Base-by-base conservation (phyloP, 2,888 invertebrate species). In the Scaptomyza flava region DNA sequence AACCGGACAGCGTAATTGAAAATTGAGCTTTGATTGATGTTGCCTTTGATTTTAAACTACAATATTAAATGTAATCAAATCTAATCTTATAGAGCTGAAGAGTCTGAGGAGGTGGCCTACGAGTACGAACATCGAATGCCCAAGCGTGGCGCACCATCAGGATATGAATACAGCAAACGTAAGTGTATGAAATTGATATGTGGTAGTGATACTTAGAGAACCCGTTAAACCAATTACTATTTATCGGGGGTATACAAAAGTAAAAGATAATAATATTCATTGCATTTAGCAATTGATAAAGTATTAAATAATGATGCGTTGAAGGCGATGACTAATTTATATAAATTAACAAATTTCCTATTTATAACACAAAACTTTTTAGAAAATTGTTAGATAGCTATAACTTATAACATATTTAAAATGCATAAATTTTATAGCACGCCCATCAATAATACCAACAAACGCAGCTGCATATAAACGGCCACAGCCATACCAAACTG, bases 391-490 rank as follows among this genome's bases (percentile, higher is more conserved):
- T 52, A 17, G 17, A 51, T 60, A 53, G 38, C 23, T 1, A 38
- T 14, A 41, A 17, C 41, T 17, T 46, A 74, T 76, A 71, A 71
- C 33, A 53, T 68, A 70, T 59, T 68, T 42, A 78, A 73, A 81
- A 77, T 68, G 64, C 65, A 75, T 80, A 68, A 85, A 84, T 89
- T 88, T 90, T 90, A 83, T 90, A 90, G 90, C 81, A 77, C 84
- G 87, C 45, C 89, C 87, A 65, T 78, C 86, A 79, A 83, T 88
- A 89, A 78, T 84, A 74, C 81, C 89, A 79, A 77, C 89, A 78
- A 79, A 80, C 71, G 79, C 87, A 68, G 80, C 82, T 73, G 85
- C 89, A 72, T 88, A 88, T 84, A 90, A 90, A 89, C 84, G 90
- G 61, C 81, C 86, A 43, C 83, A 81, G 68, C 81, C 81, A 62